Evolutionary conservation across 2,113 vertebrate genomes (phyloP).

Genomic region (Psittacula cyanocephala): DNA sequence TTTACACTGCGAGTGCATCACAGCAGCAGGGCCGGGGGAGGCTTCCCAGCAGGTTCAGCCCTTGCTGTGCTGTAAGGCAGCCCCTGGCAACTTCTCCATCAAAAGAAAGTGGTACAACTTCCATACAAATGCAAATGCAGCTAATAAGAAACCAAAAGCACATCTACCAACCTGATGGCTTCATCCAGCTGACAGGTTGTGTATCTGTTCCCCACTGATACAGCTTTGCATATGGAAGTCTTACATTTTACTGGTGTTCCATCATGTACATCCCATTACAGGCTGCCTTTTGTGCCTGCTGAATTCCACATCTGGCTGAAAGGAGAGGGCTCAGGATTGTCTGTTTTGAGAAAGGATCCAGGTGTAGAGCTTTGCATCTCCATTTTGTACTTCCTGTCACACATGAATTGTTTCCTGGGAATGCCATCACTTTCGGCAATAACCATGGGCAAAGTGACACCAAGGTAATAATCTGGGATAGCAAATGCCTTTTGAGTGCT

Average conservation of each 20-base stretch:
- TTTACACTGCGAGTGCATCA: not conserved
- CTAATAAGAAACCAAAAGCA: not conserved
- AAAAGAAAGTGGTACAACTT: too few species aligned
- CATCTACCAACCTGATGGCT: not conserved
- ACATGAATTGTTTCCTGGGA: not conserved
- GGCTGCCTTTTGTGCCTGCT: too few species aligned
- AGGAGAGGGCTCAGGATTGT: not conserved
- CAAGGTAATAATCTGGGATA: not conserved
- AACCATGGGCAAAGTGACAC: not conserved
- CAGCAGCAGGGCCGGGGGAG: not conserved
- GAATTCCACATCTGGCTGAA: not conserved
- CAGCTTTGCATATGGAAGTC: not conserved
- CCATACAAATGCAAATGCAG: not conserved
- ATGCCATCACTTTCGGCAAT: not conserved
- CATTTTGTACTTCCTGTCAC: not conserved
- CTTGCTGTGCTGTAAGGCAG: not conserved
- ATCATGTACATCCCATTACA: not conserved
- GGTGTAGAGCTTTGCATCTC: not conserved
- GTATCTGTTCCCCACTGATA: not conserved
- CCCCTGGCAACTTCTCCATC: not conserved
- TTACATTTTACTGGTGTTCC: not conserved
- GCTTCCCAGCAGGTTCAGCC: not conserved
- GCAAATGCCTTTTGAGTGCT: not conserved
- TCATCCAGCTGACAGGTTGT: not conserved
- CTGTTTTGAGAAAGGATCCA: not conserved